Percentiles rank a stretch among this genome's conserved stretches.
phyloP scores from a whole-genome alignment of 2,888 invertebrate species.

The Psylliodes chrysocephalus region DNA sequence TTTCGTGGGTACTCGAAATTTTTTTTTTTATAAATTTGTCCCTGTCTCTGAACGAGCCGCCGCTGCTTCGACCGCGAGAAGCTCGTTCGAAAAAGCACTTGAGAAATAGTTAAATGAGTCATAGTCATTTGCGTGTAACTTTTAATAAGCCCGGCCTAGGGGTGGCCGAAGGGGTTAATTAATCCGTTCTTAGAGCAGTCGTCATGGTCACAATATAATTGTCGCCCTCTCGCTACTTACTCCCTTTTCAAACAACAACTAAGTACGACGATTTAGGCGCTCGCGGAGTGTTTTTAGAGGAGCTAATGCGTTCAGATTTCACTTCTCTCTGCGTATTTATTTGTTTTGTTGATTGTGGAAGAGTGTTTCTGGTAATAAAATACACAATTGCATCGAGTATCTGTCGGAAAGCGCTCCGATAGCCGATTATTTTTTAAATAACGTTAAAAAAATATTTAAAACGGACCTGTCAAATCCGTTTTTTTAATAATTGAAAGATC shows the following conservation, averaged over 20 bases:
- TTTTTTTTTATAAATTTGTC: too few relatives aligned
- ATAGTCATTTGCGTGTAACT: slow-evolving; percentile 61
- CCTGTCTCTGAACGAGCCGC: not conserved
- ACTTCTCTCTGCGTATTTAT: slow-evolving; percentile 1
- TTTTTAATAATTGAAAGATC: too few relatives aligned
- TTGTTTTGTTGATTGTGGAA: not conserved
- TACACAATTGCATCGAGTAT: too few relatives aligned
- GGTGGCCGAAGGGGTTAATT: slow-evolving; percentile 62
- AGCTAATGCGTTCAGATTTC: slow-evolving; percentile 11
- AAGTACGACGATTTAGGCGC: not conserved
- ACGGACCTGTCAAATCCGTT: too few relatives aligned
- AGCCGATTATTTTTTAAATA: too few relatives aligned
- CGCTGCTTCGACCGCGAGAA: not conserved
- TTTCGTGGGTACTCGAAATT: too few relatives aligned
- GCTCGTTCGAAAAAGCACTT: slow-evolving; percentile 46
- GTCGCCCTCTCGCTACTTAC: slow-evolving; percentile 53
- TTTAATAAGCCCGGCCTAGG: slow-evolving; percentile 56
- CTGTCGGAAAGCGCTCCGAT: too few relatives aligned
- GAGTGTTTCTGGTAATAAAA: too few relatives aligned
- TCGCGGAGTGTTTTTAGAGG: not conserved
- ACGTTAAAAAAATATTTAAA: too few relatives aligned
- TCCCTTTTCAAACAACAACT: slow-evolving; percentile 34
- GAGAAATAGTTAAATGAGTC: slow-evolving; percentile 58
- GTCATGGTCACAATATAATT: slow-evolving; percentile 61
- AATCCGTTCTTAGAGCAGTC: slow-evolving; percentile 59